phyloP scores from a whole-genome alignment of 2,888 invertebrate species.

The Polydesmus complanatus region DNA sequence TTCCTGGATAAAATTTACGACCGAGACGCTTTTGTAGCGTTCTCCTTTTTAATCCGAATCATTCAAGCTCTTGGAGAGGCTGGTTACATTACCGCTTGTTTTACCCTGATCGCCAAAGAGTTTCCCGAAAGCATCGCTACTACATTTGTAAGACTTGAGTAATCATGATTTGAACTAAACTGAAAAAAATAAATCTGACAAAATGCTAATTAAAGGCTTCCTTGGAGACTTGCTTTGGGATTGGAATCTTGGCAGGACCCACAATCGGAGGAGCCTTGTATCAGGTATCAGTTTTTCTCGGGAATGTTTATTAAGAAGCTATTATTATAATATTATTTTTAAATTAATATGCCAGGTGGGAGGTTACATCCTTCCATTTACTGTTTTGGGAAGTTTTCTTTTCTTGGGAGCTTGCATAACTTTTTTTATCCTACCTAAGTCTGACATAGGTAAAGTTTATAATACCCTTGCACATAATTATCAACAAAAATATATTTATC shows the following conservation, averaged over 20 bases:
- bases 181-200: background rate
- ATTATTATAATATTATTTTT: too few species aligned
- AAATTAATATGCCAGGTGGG: slow-evolving; percentile 47
- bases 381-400: slow-evolving; percentile 57
- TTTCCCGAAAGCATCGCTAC: slow-evolving; percentile 24
- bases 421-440: slow-evolving; percentile 50
- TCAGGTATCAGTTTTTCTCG: slow-evolving; percentile 32
- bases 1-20: slow-evolving; percentile 7
- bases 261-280: slow-evolving; percentile 76
- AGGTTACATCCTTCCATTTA: slow-evolving; percentile 67
- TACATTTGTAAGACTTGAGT: slow-evolving; percentile 9
- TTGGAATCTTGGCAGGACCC: slow-evolving; percentile 77
- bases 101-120: slow-evolving; percentile 35
- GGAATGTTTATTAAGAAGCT: slow-evolving; percentile 1
- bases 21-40: slow-evolving; percentile 47
- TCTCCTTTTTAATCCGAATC: slow-evolving; percentile 55
- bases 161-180: too few species aligned
- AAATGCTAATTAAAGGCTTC: slow-evolving; percentile 44
- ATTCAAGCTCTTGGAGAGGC: slow-evolving; percentile 36
- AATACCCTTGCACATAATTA: background rate
- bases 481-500: background rate
- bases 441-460: slow-evolving; percentile 26
- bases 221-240: slow-evolving; percentile 72
- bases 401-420: slow-evolving; percentile 60
- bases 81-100: slow-evolving; percentile 34